Evolutionary conservation across 37 sponge, comb jelly and placozoan genomes (phyloP), one percentile per base, ranked within the genome.

Genomic region (Lycopodina hypogea): DNA sequence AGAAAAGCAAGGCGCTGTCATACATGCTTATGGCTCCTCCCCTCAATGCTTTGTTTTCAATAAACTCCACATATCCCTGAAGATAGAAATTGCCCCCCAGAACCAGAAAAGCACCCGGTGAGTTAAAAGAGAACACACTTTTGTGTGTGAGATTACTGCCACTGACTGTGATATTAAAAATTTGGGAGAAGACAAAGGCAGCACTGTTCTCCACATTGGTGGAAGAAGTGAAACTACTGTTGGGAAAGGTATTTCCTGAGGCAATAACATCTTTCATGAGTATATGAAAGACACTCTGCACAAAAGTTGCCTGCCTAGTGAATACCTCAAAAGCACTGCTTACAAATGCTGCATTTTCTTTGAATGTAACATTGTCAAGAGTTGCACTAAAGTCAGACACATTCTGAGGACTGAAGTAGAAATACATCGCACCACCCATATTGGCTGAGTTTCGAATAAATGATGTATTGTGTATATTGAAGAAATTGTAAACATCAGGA

Each of bases 1-100:
- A 51, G 57, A 67, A 75, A 0, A 83, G 68, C 26, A 75, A 7
- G 7, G 76, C 26, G 66, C 67, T 52, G n/a, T 83, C 75, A 18
- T 40, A 52, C 56, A 83, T 35, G 40, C 56, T 55, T 28, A 83
- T 12, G 17, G 83, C 83, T 18, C 68, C 83, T 9, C 83, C 83
- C 14, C 68, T 74, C 50, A 75, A 63, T 24, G 66, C 75, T 28
- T 18, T 29, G 68, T 83, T 83, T 21, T 75, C 41, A 22, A 1
- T 17, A 41, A 83, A 83, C 32, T 42, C 34, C 2, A 83, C 8
- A 3, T 42, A 3, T 14, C 84, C 84, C 22, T 41, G 59, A 34
- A 83, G 60, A 28, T 55, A 58, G 35, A 83, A 22, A 33, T 76
- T 56, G 0, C 50, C 67, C n/a, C 77, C 77, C 6, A 41, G 24